phyloP scores from a whole-genome alignment of 1,140 invertebrate species.

The Platyscapa corneri region DNA sequence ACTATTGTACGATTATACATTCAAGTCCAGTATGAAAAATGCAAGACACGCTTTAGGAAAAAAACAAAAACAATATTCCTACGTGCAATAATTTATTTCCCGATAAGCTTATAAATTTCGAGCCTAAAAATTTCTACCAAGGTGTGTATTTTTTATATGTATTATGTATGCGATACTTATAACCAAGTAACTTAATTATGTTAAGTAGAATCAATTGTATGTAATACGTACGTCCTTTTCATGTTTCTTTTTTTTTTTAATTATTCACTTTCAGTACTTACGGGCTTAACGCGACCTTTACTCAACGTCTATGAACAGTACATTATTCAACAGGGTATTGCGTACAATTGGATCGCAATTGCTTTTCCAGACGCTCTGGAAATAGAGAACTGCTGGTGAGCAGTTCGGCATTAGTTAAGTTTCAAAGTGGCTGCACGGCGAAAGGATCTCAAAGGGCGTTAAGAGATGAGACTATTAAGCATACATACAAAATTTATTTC shows the following conservation, averaged over 20 bases:
- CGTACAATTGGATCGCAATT: constrained; percentile 73
- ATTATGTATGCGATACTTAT: constrained; percentile 51
- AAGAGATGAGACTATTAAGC: constrained; percentile 24
- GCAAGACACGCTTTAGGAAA: background rate
- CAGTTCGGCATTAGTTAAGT: constrained; percentile 69
- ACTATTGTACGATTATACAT: background rate
- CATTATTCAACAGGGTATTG: constrained; percentile 74
- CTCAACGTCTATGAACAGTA: constrained; percentile 68
- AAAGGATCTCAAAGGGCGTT: constrained; percentile 40
- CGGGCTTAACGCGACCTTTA: constrained; percentile 69
- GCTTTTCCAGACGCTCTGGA: constrained; percentile 75
- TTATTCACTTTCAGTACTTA: constrained; percentile 71
- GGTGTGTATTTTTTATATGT: constrained; percentile 44
- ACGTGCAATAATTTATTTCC: background rate
- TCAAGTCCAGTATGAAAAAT: background rate
- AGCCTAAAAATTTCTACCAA: constrained; percentile 37
- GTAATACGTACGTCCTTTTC: constrained; percentile 73
- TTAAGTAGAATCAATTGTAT: constrained; percentile 67
- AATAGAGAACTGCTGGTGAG: constrained; percentile 69
- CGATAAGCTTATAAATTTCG: constrained; percentile 25
- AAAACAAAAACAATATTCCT: background rate
- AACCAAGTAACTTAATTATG: constrained; percentile 69
- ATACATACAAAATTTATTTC: constrained; percentile 12
- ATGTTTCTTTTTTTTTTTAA: constrained; percentile 51
- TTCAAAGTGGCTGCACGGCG: constrained; percentile 47